Evolutionary conservation across 2,888 invertebrate species (phyloP), one percentile per base, ranked within the genome.

Genomic region (Stratiomys singularior): DNA sequence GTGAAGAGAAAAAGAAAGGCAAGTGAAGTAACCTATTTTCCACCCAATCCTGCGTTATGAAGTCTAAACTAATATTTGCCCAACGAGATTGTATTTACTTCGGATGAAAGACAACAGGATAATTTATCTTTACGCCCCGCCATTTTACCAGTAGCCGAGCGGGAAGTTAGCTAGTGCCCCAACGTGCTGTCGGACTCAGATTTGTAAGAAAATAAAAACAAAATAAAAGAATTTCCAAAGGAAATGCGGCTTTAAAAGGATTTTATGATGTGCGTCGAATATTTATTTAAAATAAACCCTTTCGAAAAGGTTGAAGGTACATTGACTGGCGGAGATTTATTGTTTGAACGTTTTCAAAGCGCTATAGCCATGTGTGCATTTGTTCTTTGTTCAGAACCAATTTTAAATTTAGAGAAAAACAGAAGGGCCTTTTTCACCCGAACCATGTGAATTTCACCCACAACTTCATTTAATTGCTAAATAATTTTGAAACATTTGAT

Each of bases 71-170:
- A 66, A 66, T 66, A 66, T 66, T 66, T 66, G 37, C 28, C 18
- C 66, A 37, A 66, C 66, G 18, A 66, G 66, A 66, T 66, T 66
- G 66, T 66, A 66, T 66, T 66, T 66, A 66, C 66, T 66, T n/a
- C 66, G 21, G 37, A 66, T 66, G 66, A 66, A 66, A 66, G 66
- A 66, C 66, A 66, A 66, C 30, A 27, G 37, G 30, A 66, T 37
- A 27, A 66, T 66, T 52, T 30, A 66, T 66, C 37, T 66, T 37
- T 15, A 28, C 66, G 37, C 37, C 30, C 21, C 21, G 30, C n/a
- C 52, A 21, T 1, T 18, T 66, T 66, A 30, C 37, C 37, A 21
- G 30, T 1, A 18, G 37, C 18, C 7, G 30, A 30, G 37, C n/a
- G 28, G 4, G 18, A 66, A 66, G 18, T 37, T 5, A 52, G 52